A percentile compares a stretch with the other conserved stretches of the same genome.
Evolutionary conservation across 2,113 vertebrate species (phyloP).

Genomic region (Alouatta palliata): DNA sequence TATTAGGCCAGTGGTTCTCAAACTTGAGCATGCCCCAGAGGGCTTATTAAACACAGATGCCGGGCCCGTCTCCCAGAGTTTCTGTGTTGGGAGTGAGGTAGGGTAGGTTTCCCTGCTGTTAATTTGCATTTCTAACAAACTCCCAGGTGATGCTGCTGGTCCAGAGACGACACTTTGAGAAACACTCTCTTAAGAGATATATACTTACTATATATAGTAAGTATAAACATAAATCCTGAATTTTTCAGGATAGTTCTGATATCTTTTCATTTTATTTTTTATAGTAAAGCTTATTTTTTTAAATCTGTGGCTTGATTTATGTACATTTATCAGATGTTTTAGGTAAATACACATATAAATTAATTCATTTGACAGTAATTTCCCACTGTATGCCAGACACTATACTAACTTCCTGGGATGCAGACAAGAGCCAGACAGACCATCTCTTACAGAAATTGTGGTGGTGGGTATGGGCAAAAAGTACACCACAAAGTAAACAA

Average conservation of each 20-base stretch:
- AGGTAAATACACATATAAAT: background rate
- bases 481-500: background rate
- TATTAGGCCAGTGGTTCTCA: constrained; percentile 4
- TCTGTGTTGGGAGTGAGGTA: background rate
- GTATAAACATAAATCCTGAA: constrained; percentile 1
- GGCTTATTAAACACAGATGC: constrained; percentile 13
- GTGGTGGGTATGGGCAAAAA: background rate
- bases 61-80: background rate
- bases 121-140: background rate
- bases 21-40: background rate
- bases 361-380: background rate
- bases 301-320: background rate
- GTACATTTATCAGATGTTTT: background rate
- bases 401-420: background rate
- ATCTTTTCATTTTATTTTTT: constrained; percentile 1
- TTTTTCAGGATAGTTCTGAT: background rate
- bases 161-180: background rate
- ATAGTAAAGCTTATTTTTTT: background rate
- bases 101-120: background rate
- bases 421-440: background rate
- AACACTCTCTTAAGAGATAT: background rate
- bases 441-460: background rate
- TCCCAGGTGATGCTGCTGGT: background rate
- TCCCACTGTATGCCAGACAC: background rate
- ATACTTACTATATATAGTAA: background rate